Conservation (phyloP, 2,797 vertebrate genomes). For the Poecilia gillii region DNA sequence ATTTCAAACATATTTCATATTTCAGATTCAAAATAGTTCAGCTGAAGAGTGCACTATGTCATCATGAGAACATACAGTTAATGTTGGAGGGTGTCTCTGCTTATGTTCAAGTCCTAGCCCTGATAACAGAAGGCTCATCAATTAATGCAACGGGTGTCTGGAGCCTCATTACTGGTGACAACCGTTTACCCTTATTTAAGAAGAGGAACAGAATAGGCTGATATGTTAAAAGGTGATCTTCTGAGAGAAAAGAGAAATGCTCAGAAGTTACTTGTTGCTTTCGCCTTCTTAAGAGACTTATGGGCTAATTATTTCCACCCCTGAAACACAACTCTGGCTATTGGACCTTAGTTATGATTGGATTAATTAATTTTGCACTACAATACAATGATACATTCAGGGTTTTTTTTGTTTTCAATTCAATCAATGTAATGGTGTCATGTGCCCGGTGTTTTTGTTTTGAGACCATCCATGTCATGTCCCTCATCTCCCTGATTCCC, state of each 20-base stretch:
- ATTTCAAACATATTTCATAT: background rate
- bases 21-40: slow-evolving; percentile 30
- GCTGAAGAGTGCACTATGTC: slow-evolving; percentile 16
- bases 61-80: background rate
- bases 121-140: slow-evolving; percentile 13
- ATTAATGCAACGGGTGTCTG: slow-evolving; percentile 4
- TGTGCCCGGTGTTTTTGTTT: too few relatives aligned
- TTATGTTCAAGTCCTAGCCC: background rate
- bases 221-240: background rate
- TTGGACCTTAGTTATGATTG: background rate
- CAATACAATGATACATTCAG: too few relatives aligned
- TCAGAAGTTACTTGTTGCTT: too few relatives aligned
- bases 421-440: too few relatives aligned
- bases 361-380: too few relatives aligned
- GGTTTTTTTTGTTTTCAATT: too few relatives aligned
- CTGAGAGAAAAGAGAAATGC: background rate
- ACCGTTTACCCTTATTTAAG: background rate
- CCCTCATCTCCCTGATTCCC: too few relatives aligned
- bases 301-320: background rate
- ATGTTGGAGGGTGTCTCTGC: background rate
- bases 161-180: background rate
- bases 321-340: background rate
- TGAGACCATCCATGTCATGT: too few relatives aligned
- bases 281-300: background rate
- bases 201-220: background rate